Percentiles rank a stretch among this genome's conserved stretches.
These are phyloP conservation scores for Agrypnus murinus DNA, from an alignment of 2,888 invertebrate genomes.

Conservation along the genomic window DNA sequence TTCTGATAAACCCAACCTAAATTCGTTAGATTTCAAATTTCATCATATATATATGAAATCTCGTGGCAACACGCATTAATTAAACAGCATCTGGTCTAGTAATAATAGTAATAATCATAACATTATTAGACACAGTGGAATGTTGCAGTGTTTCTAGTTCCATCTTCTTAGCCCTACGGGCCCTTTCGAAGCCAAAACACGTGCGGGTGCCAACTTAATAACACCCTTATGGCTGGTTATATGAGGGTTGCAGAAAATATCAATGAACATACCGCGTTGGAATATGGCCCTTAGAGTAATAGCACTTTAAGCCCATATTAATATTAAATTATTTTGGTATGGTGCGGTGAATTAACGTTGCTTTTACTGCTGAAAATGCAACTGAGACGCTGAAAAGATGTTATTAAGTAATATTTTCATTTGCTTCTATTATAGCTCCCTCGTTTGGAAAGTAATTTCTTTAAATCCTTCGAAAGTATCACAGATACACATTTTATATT, in stretches of 20 bases:
- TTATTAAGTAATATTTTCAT: too few relatives aligned
- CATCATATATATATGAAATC: too few relatives aligned
- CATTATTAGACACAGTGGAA: constrained; percentile 44
- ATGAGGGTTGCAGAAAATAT: constrained; percentile 46
- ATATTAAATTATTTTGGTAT: constrained; percentile 33
- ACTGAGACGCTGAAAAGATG: not conserved
- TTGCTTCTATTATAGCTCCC: too few relatives aligned
- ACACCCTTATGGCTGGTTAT: constrained; percentile 45
- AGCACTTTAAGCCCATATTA: constrained; percentile 30
- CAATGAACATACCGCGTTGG: constrained; percentile 20
- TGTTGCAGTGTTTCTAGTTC: constrained; percentile 31
- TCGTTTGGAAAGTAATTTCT: too few relatives aligned
- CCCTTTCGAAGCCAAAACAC: constrained; percentile 45
- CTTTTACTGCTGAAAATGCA: constrained; percentile 39
- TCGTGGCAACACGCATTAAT: constrained; percentile 22
- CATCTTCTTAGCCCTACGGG: constrained; percentile 37
- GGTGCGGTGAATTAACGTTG: constrained; percentile 38
- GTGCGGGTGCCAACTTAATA: constrained; percentile 48
- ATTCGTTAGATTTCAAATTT: not conserved
- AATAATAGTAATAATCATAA: constrained; percentile 44
- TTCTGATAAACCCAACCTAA: not conserved
- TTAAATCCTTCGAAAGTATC: too few relatives aligned
- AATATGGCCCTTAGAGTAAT: constrained; percentile 28
- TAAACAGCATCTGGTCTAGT: constrained; percentile 46
- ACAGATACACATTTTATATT: too few relatives aligned